Evolutionary conservation across 2,113 vertebrate genomes (phyloP), one percentile per base, ranked within the genome.

Genomic region (Lasiurus borealis): DNA sequence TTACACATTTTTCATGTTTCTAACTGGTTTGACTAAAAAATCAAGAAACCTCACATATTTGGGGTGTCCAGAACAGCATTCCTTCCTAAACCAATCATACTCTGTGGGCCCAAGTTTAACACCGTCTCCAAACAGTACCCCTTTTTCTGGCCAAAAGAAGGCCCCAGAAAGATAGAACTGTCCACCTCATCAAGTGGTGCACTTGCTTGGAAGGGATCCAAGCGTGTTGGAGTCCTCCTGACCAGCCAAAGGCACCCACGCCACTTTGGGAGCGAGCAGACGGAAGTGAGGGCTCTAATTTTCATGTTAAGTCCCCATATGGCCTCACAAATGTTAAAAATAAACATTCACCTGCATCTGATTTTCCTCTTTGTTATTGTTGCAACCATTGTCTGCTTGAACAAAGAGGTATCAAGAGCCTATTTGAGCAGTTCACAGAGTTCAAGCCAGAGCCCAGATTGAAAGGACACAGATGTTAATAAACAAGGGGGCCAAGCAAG

Each of bases 261-360:
- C 93, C 54, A 62, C 95, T 95, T 85, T 83, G n/a, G 44, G 59
- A 89, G 69, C 81, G 7, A 90, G 64, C 71, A 29, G 44, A 68
- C 6, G 40, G 94, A 92, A 85, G 73, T 46, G 71, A 96, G 91
- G 9, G 50, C 83, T 88, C 94, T 88, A 88, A 78, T 96, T 96
- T 96, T 97, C 95, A 94, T 96, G 88, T 96, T 82, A 82, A 95
- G 93, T 97, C 87, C 95, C 36, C 95, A 96, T 96, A 93, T 94
- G 95, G 95, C 92, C 96, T 96, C 5, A 2, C 88, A 95, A 93
- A 94, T 78, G 95, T 92, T 97, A 96, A 97, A 97, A 97, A 97
- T 96, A 97, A 97, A 96, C 82, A 66, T 95, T 97, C 97, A 97
- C 97, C 97, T 97, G 97, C 96, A 96, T 95, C 95, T 96, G 93